Percentiles rank a stretch among this genome's conserved stretches.
These are phyloP conservation scores for Sesamia nonagrioides DNA, from an alignment of 1,140 invertebrate genomes.

Conservation along the genomic window DNA sequence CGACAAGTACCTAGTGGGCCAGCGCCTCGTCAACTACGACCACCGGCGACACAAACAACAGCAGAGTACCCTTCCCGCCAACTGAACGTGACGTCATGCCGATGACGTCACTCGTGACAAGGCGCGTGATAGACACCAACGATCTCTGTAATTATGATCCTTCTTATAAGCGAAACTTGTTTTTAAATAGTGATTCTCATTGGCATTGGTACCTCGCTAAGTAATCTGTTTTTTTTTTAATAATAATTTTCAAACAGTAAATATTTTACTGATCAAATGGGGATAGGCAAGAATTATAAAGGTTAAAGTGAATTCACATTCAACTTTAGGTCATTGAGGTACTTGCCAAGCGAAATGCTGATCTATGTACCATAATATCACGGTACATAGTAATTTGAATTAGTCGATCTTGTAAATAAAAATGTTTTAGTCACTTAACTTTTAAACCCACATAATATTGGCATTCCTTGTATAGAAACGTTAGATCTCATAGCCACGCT, in stretches of 20 bases:
- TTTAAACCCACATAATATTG: constrained; percentile 43
- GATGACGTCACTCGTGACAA: constrained; percentile 6
- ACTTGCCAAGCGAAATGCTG: constrained; percentile 28
- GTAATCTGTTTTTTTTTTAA: constrained; percentile 38
- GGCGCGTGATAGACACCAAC: constrained; percentile 23
- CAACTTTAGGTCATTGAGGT: background rate
- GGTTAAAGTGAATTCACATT: background rate
- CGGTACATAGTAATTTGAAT: constrained; percentile 40
- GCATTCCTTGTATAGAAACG: constrained; percentile 48
- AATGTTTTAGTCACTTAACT: constrained; percentile 44
- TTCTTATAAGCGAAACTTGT: constrained; percentile 45
- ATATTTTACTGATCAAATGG: constrained; percentile 10
- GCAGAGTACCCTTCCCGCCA: constrained; percentile 71
- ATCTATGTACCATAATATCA: constrained; percentile 3
- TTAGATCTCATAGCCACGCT: constrained; percentile 40
- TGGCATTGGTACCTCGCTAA: constrained; percentile 16
- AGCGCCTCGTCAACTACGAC: constrained; percentile 98
- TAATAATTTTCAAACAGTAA: constrained; percentile 16
- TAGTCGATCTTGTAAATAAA: constrained; percentile 51
- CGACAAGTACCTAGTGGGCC: constrained; percentile 99
- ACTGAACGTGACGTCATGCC: constrained; percentile 54
- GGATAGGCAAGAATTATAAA: background rate
- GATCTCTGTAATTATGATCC: constrained; percentile 43
- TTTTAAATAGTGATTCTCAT: constrained; percentile 25
- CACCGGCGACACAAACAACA: constrained; percentile 90